A percentile compares a stretch with the other conserved stretches of the same genome.
phyloP scores from a whole-genome alignment of 2,113 vertebrate species.

The Otus sunia region DNA sequence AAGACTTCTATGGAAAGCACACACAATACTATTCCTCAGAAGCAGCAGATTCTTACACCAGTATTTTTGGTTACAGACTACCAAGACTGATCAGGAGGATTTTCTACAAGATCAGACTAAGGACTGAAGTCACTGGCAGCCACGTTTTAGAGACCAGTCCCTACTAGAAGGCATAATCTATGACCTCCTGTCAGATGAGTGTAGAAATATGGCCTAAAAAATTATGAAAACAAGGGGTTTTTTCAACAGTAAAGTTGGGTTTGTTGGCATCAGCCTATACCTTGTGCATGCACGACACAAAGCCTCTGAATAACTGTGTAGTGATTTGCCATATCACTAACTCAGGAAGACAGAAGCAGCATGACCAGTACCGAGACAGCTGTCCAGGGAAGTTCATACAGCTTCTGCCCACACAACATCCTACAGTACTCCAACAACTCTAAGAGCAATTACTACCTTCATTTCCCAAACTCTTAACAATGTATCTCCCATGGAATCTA shows the following conservation, averaged over 20 bases:
- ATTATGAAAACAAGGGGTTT: accelerated
- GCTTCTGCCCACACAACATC: conserved; percentile 22
- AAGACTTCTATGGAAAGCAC: neutral
- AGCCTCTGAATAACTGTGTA: neutral
- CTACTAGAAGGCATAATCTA: neutral
- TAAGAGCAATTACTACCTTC: neutral
- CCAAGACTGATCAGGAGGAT: neutral
- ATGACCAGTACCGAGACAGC: neutral
- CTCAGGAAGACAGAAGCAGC: neutral
- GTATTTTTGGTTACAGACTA: neutral
- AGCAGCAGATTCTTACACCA: neutral
- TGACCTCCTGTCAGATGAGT: neutral
- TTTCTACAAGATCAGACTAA: neutral
- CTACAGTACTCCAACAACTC: neutral
- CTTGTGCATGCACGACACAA: neutral
- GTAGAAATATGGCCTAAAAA: neutral
- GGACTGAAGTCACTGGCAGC: neutral
- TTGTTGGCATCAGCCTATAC: neutral
- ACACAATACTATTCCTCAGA: neutral
- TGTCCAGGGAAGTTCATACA: neutral
- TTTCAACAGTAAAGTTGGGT: neutral
- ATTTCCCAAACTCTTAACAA: neutral
- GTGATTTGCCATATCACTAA: neutral
- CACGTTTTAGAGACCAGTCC: neutral
- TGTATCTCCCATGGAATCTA: neutral